phyloP scores from a whole-genome alignment of 2,888 invertebrate species.

The Mesodorylaimus sp. region DNA sequence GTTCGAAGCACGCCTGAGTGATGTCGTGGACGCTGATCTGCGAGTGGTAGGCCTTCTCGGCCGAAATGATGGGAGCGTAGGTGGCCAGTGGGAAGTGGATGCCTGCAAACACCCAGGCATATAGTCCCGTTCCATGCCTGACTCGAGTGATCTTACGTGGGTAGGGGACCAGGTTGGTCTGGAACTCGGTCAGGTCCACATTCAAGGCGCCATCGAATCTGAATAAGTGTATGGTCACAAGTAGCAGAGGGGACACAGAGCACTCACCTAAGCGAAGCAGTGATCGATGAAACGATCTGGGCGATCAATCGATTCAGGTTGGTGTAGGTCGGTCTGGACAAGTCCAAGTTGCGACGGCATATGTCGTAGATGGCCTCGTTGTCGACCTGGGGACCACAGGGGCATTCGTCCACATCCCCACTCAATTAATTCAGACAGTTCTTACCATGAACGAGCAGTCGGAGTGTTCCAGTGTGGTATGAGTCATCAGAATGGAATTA shows the following conservation, averaged over 20 bases:
- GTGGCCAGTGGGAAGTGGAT: slow-evolving; percentile 9
- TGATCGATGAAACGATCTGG: slow-evolving; percentile 28
- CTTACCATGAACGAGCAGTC: slow-evolving; percentile 48
- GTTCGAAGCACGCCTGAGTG: slow-evolving; percentile 67
- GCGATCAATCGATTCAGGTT: slow-evolving; percentile 77
- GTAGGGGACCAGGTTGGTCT: slow-evolving; percentile 34
- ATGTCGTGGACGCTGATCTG: slow-evolving; percentile 65
- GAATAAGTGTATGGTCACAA: no score
- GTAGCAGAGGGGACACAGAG: no score
- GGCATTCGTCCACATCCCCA: slow-evolving; percentile 78
- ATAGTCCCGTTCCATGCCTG: no score
- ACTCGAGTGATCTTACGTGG: no score
- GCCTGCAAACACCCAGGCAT: no score
- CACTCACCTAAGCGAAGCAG: slow-evolving; percentile 30
- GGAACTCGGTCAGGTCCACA: slow-evolving; percentile 36
- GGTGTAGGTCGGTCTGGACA: slow-evolving; percentile 62
- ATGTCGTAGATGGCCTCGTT: slow-evolving; percentile 84
- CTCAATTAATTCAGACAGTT: no score
- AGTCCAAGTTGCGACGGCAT: slow-evolving; percentile 56
- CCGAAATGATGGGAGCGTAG: slow-evolving; percentile 47
- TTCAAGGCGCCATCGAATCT: slow-evolving; percentile 35
- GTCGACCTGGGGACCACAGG: slow-evolving; percentile 81
- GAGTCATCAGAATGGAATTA: slow-evolving; percentile 35
- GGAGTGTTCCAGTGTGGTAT: slow-evolving; percentile 39
- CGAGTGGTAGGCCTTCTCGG: slow-evolving; percentile 84